These are phyloP conservation scores for Mungos mungo DNA, from an alignment of 2,113 vertebrate genomes.

Conservation along the genomic window DNA sequence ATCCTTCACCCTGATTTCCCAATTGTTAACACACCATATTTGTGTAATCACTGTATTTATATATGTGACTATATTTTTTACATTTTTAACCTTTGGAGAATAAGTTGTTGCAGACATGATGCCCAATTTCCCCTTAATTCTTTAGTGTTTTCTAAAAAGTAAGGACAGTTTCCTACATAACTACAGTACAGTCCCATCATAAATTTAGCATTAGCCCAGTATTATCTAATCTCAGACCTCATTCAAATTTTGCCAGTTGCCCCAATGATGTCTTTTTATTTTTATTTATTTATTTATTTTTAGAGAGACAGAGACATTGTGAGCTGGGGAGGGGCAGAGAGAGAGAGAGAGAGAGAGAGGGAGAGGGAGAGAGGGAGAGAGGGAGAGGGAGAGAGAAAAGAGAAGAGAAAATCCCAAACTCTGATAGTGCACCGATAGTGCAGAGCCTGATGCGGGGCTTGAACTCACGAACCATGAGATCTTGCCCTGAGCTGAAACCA, in stretches of 20 bases:
- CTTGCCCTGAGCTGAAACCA: no score
- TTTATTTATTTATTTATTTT: no score
- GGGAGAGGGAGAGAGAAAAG: no score
- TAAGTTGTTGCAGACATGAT: constrained; percentile 19
- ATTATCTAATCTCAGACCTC: neutral
- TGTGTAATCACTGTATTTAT: neutral
- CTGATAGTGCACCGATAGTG: no score
- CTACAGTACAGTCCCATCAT: neutral
- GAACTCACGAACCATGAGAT: no score
- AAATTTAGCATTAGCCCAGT: neutral
- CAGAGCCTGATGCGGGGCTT: no score
- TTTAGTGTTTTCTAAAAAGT: constrained; percentile 31
- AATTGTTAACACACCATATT: neutral
- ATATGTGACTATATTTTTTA: neutral
- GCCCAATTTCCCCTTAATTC: neutral
- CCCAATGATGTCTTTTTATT: neutral
- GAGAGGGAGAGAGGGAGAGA: no score
- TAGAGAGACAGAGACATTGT: no score
- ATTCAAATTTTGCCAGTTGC: neutral
- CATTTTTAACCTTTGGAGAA: constrained; percentile 19
- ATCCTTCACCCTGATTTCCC: neutral
- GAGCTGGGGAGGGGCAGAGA: no score
- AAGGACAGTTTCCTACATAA: neutral
- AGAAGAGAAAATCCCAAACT: no score
- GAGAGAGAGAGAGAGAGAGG: no score